These are phyloP conservation scores for Rhimphoctona megacephalus DNA, from an alignment of 2,888 invertebrate genomes.

Conservation along the genomic window DNA sequence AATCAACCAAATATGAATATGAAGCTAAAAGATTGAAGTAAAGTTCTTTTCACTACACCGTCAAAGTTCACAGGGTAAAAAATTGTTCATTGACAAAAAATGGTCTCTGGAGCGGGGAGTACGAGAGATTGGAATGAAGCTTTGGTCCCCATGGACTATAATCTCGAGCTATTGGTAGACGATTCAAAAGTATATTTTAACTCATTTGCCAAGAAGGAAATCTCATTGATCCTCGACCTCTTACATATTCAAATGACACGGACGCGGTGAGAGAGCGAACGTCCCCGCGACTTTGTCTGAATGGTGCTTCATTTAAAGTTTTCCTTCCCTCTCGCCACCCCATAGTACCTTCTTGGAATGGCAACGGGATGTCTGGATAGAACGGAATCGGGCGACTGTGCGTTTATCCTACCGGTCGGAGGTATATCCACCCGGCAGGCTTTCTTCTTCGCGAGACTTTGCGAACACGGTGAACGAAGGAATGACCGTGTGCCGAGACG, in stretches of 20 bases:
- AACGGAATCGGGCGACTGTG: conserved; percentile 56
- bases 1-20: background rate
- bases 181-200: conserved; percentile 71
- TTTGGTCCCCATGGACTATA: conserved; percentile 57
- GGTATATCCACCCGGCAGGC: conserved; percentile 58
- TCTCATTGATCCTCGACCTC: conserved; percentile 72
- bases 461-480: conserved; percentile 54
- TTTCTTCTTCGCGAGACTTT: conserved; percentile 57
- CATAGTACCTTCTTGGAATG: conserved; percentile 39
- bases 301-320: conserved; percentile 74
- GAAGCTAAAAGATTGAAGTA: background rate
- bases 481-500: conserved; percentile 65
- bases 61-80: conserved; percentile 21
- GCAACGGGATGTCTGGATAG: conserved; percentile 39
- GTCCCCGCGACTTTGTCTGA: conserved; percentile 68
- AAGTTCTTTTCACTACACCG: conserved; percentile 3
- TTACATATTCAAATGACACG: conserved; percentile 74
- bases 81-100: conserved; percentile 42
- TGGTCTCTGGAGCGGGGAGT: background rate
- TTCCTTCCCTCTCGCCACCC: conserved; percentile 47
- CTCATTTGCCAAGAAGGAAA: conserved; percentile 71
- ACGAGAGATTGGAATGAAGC: conserved; percentile 19
- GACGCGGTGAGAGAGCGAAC: conserved; percentile 20
- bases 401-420: conserved; percentile 56
- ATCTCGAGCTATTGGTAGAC: conserved; percentile 45